These are phyloP conservation scores for Pediacus dermestoides DNA, from an alignment of 2,888 invertebrate genomes.

Conservation along the genomic window DNA sequence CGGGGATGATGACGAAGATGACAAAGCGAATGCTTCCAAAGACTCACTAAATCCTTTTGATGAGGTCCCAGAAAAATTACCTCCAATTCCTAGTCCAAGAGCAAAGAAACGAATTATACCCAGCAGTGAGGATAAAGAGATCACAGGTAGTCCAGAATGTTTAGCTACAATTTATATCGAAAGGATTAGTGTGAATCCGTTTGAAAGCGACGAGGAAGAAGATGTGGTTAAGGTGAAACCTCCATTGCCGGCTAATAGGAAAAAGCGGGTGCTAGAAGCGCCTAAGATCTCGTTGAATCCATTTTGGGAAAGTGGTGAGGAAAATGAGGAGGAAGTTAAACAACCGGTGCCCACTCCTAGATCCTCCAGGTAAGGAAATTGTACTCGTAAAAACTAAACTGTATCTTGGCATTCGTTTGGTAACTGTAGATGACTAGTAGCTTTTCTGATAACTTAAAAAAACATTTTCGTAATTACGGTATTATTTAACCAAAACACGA, in stretches of 20 bases:
- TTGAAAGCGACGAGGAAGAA: slow-evolving; percentile 35
- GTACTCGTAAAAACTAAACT: too few species aligned
- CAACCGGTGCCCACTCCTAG: slow-evolving; percentile 53
- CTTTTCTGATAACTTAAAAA: too few species aligned
- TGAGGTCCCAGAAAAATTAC: slow-evolving; percentile 47
- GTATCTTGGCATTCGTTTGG: too few species aligned
- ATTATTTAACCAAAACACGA: too few species aligned
- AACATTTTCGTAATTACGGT: too few species aligned
- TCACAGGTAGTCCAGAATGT: slow-evolving; percentile 17
- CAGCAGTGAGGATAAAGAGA: slow-evolving; percentile 16
- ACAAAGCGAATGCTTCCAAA: slow-evolving; percentile 11
- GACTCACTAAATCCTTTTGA: slow-evolving; percentile 40
- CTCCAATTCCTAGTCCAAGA: slow-evolving; percentile 35
- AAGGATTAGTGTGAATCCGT: slow-evolving; percentile 32
- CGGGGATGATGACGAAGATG: slow-evolving; percentile 63
- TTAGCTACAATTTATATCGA: slow-evolving; percentile 18
- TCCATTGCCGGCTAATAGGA: slow-evolving; percentile 18
- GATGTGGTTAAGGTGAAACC: slow-evolving; percentile 31
- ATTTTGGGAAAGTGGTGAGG: slow-evolving; percentile 71
- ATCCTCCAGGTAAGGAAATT: slow-evolving; percentile 47
- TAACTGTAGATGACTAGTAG: too few species aligned
- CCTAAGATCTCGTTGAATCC: slow-evolving; percentile 63
- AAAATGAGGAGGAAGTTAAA: slow-evolving; percentile 54
- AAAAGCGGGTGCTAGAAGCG: slow-evolving; percentile 28
- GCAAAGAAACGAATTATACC: slow-evolving; percentile 28